These are phyloP conservation scores for Artemia sinica DNA, from an alignment of 2,888 invertebrate genomes.

Conservation along the genomic window DNA sequence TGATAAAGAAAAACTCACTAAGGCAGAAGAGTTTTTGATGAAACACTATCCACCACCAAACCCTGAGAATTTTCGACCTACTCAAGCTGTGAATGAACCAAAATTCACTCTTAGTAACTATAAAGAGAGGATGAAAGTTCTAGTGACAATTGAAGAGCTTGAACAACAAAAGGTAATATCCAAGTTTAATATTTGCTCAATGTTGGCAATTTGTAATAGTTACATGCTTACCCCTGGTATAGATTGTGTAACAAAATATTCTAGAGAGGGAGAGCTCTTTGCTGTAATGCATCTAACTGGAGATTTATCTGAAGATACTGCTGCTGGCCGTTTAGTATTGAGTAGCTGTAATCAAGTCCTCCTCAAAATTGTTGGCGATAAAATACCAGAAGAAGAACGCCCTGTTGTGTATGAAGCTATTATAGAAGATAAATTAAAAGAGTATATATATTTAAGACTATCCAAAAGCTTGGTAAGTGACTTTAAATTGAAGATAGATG, in stretches of 20 bases:
- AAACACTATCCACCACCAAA: constrained; percentile 48
- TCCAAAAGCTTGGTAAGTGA: constrained; percentile 47
- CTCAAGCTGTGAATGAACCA: constrained; percentile 37
- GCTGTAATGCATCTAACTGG: constrained; percentile 51
- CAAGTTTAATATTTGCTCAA: constrained; percentile 47
- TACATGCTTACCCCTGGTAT: constrained; percentile 44
- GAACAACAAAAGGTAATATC: constrained; percentile 48
- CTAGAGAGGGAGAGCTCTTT: constrained; percentile 54
- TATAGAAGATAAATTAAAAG: constrained; percentile 62
- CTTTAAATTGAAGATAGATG: constrained; percentile 43
- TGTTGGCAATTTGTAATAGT: constrained; percentile 43
- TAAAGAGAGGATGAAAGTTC: constrained; percentile 51
- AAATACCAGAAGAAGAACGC: constrained; percentile 20
- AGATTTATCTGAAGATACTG: constrained; percentile 61
- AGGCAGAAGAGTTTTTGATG: constrained; percentile 31
- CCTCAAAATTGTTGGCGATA: constrained; percentile 33
- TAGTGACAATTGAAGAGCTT: constrained; percentile 58
- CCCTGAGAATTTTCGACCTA: constrained; percentile 45
- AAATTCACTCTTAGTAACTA: constrained; percentile 48
- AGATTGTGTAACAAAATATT: constrained; percentile 53
- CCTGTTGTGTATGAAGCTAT: constrained; percentile 48
- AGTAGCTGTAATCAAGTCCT: constrained; percentile 55
- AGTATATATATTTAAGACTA: constrained; percentile 52
- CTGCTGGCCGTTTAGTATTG: constrained; percentile 56
- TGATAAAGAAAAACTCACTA: constrained; percentile 29